phyloP scores from a whole-genome alignment of 2,113 vertebrate species.

The Lanius collurio region DNA sequence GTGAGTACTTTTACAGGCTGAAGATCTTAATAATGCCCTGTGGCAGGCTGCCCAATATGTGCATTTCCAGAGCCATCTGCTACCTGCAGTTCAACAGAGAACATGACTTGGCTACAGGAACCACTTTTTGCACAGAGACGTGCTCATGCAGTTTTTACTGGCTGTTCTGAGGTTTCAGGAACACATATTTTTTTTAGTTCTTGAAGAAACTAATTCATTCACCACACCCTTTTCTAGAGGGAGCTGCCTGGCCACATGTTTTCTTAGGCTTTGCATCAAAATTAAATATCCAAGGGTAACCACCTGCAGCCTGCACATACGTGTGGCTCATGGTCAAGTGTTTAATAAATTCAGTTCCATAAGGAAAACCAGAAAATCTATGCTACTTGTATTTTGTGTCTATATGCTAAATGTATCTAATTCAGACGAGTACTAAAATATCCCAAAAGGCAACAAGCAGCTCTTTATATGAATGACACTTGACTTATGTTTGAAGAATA shows the following conservation, averaged over 20 bases:
- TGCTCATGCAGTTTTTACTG: background rate
- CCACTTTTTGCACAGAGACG: background rate
- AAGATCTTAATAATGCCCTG: background rate
- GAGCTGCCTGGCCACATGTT: background rate
- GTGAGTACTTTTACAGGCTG: background rate
- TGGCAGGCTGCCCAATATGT: background rate
- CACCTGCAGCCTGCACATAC: background rate
- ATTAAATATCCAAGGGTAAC: background rate
- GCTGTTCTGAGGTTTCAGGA: background rate
- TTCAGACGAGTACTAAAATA: background rate
- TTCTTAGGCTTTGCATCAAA: background rate
- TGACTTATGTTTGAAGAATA: slow-evolving; percentile 20
- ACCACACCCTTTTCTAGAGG: background rate
- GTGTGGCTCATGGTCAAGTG: background rate
- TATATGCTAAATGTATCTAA: background rate
- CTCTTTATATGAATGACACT: background rate
- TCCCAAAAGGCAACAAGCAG: background rate
- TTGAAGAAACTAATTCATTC: background rate
- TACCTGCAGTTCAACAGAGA: background rate
- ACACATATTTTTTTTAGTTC: background rate
- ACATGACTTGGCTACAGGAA: background rate
- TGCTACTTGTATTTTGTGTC: background rate
- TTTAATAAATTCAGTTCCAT: background rate
- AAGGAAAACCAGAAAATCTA: background rate
- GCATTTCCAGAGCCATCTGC: background rate